A percentile compares a stretch with the other conserved stretches of the same genome.
These are phyloP conservation scores for Phylloscopus collybita DNA, from an alignment of 2,797 vertebrate genomes.

Conservation along the genomic window DNA sequence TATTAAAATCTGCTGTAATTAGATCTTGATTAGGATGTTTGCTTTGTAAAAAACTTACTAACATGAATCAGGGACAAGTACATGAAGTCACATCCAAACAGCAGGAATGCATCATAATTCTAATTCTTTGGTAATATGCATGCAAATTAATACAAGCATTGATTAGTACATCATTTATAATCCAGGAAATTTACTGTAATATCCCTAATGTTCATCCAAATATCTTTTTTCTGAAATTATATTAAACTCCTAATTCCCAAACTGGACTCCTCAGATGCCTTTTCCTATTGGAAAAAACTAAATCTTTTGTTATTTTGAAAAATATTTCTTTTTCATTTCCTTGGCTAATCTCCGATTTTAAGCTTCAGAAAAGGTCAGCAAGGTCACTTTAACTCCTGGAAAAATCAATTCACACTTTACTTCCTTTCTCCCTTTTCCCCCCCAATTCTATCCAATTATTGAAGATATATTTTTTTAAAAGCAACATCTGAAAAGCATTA, in stretches of 20 bases:
- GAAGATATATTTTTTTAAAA: not conserved
- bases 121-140: not conserved
- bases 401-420: not conserved
- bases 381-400: not conserved
- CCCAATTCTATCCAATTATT: not conserved
- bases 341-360: not conserved
- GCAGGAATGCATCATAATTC: not conserved
- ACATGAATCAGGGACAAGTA: fast-evolving
- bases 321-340: not conserved
- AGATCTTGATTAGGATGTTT: not conserved
- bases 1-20: not conserved
- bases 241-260: not conserved
- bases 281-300: not conserved
- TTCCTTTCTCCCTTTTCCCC: not conserved
- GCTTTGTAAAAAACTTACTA: not conserved
- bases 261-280: not conserved
- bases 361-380: not conserved
- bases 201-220: not conserved
- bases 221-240: not conserved
- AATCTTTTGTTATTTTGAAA: not conserved
- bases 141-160: not conserved
- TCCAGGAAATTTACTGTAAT: not conserved
- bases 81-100: not conserved
- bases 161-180: not conserved
- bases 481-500: not conserved